phyloP scores from a whole-genome alignment of 1,140 invertebrate genomes.

The Pogonognathellus flavescens region DNA sequence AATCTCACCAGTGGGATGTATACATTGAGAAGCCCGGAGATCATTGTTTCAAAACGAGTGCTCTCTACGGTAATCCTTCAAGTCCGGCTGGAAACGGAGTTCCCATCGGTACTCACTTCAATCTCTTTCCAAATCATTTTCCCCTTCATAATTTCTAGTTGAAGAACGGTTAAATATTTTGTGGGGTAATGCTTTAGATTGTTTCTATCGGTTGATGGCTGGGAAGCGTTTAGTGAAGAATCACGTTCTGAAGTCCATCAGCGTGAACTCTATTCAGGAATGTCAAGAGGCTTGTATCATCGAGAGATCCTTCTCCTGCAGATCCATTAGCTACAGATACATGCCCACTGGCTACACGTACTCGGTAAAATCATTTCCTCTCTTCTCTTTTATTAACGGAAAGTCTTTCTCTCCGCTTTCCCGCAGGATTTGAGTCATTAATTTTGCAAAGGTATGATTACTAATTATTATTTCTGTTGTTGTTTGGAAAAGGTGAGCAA shows the following conservation, averaged over 20 bases:
- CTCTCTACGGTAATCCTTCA: conserved; percentile 49
- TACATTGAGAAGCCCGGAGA: conserved; percentile 61
- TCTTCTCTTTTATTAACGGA: neutral
- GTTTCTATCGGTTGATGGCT: conserved; percentile 66
- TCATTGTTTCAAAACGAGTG: conserved; percentile 52
- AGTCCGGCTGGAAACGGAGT: conserved; percentile 52
- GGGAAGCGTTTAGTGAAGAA: conserved; percentile 63
- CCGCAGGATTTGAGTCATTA: neutral
- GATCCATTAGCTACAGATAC: conserved; percentile 63
- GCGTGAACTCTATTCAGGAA: conserved; percentile 59
- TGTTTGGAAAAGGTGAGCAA: conserved; percentile 58
- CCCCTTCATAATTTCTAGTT: no score
- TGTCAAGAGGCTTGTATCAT: conserved; percentile 65
- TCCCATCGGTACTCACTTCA: conserved; percentile 59
- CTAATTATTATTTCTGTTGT: neutral
- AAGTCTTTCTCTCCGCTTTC: neutral
- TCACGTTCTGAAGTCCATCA: conserved; percentile 60
- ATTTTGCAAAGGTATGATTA: neutral
- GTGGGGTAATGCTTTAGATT: conserved; percentile 56
- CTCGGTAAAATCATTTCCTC: neutral
- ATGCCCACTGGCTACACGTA: conserved; percentile 22
- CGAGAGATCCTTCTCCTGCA: conserved; percentile 59
- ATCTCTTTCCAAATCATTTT: no score
- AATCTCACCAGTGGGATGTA: conserved; percentile 61
- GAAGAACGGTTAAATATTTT: no score